Evolutionary conservation across 2,113 vertebrate species (phyloP).

Genomic region (Phrynosoma platyrhinos): DNA sequence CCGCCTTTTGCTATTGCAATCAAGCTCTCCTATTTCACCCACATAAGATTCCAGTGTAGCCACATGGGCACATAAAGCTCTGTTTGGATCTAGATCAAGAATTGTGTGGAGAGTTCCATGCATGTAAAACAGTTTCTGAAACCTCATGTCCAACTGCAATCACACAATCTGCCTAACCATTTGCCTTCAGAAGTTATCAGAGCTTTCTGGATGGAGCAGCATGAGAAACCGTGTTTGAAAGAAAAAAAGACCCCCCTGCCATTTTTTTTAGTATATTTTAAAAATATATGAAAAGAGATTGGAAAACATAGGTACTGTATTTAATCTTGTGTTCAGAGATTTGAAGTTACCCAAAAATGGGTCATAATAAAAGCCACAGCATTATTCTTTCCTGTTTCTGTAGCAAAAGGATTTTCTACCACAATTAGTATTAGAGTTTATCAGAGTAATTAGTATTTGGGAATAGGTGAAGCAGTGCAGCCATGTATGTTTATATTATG

Average conservation of each 20-base stretch:
- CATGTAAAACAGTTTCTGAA: no score
- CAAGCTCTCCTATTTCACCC: no score
- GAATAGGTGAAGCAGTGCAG: neutral
- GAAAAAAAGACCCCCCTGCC: no score
- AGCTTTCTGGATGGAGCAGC: neutral
- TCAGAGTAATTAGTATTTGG: neutral
- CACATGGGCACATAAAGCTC: no score
- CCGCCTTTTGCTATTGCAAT: no score
- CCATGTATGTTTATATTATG: neutral
- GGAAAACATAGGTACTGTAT: neutral
- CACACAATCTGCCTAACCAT: no score
- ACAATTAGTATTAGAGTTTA: neutral
- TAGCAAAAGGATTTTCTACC: neutral
- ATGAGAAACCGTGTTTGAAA: neutral
- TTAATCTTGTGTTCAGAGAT: neutral
- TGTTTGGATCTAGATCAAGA: no score
- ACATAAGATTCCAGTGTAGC: no score
- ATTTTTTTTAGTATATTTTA: neutral
- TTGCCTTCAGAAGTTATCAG: no score
- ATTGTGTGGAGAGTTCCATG: no score
- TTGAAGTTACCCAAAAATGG: neutral
- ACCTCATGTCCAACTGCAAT: no score
- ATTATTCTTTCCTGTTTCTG: neutral
- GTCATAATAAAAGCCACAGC: neutral
- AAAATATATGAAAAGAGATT: neutral